Conservation (phyloP, 2,888 invertebrate genomes). For the Macrophya alboannulata region DNA sequence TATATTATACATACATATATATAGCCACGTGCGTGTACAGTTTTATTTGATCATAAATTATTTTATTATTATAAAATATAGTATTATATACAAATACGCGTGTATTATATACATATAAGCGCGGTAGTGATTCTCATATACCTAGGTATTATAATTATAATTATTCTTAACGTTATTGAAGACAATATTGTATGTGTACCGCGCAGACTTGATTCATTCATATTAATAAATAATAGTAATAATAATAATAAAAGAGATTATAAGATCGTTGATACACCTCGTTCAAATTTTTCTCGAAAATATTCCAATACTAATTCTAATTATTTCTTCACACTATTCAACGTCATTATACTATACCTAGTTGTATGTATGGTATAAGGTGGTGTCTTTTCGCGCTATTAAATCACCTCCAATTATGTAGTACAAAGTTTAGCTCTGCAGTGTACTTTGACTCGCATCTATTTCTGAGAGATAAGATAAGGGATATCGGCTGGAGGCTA, state of each 20-base stretch:
- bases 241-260: constrained; percentile 48
- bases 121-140: constrained; percentile 52
- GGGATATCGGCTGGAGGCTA: not conserved
- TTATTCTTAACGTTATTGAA: constrained; percentile 50
- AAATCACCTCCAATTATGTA: constrained; percentile 11
- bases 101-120: not conserved
- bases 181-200: constrained; percentile 56
- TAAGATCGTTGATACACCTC: constrained; percentile 22
- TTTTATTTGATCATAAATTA: constrained; percentile 69
- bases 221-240: constrained; percentile 30
- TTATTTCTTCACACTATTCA: not conserved
- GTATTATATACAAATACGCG: constrained; percentile 63
- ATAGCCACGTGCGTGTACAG: constrained; percentile 66
- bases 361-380: too few relatives aligned
- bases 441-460: constrained; percentile 4
- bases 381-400: not conserved
- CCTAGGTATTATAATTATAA: constrained; percentile 48
- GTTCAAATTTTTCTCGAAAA: not conserved
- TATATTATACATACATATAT: too few relatives aligned
- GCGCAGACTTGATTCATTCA: constrained; percentile 62
- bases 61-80: constrained; percentile 64
- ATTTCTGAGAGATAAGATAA: constrained; percentile 31
- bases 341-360: not conserved
- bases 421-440: not conserved
- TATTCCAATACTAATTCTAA: not conserved